These are phyloP conservation scores for Prolemur simus DNA, from an alignment of 2,113 vertebrate genomes.

Conservation along the genomic window DNA sequence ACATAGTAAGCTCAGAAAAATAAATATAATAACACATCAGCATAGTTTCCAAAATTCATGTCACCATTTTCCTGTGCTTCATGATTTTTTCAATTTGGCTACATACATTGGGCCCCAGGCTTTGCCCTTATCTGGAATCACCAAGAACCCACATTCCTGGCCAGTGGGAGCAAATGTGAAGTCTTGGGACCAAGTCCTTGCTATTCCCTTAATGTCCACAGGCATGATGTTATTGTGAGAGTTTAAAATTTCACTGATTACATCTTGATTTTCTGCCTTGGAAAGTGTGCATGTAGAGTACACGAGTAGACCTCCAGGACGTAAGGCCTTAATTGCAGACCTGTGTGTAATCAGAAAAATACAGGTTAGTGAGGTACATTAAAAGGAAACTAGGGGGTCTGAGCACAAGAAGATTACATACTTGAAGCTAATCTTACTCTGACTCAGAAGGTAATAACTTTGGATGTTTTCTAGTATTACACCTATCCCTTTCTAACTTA, in stretches of 20 bases:
- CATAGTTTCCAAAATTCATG: neutral
- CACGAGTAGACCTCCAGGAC: slow-evolving; percentile 92
- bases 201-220: slow-evolving; percentile 87
- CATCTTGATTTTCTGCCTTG: slow-evolving; percentile 91
- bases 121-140: slow-evolving; percentile 89
- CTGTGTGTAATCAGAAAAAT: slow-evolving; percentile 81
- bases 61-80: neutral
- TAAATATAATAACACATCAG: neutral
- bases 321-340: slow-evolving; percentile 91
- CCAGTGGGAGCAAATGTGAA: slow-evolving; percentile 85
- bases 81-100: slow-evolving; percentile 88
- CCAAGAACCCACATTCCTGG: slow-evolving; percentile 88
- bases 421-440: neutral
- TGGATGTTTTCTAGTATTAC: neutral
- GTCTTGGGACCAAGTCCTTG: slow-evolving; percentile 83
- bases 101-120: slow-evolving; percentile 97
- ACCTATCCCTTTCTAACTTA: neutral
- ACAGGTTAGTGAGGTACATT: neutral
- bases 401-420: neutral
- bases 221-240: slow-evolving; percentile 84
- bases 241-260: slow-evolving; percentile 87
- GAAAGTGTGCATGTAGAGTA: slow-evolving; percentile 98
- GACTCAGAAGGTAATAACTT: neutral
- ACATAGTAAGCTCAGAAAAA: neutral
- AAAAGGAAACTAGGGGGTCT: neutral